Evolutionary conservation across 2,888 invertebrate species (phyloP).

Genomic region (Biston stratarius): DNA sequence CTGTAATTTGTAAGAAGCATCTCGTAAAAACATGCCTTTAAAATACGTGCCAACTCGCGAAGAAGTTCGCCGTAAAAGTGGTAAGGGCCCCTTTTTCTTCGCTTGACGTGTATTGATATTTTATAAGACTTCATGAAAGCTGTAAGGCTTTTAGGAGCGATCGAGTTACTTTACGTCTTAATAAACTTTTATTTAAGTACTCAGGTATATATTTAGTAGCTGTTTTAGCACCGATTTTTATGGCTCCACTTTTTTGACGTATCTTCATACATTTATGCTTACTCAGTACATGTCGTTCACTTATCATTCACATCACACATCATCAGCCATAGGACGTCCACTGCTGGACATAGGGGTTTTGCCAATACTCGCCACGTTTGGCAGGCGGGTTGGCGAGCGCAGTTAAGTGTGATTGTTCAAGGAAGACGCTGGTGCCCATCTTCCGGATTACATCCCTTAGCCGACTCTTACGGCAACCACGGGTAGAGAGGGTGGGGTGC

Average conservation of each 20-base stretch:
- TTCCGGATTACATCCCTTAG: too few relatives aligned
- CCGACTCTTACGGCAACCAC: too few relatives aligned
- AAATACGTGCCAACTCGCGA: conserved; percentile 48
- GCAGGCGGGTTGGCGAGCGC: too few relatives aligned
- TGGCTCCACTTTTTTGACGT: not conserved
- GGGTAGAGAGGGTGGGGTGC: too few relatives aligned
- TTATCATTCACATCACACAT: too few relatives aligned
- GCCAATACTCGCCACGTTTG: too few relatives aligned
- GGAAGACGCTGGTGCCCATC: too few relatives aligned
- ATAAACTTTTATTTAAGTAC: conserved; percentile 19
- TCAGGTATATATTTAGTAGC: not conserved
- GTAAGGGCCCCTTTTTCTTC: conserved; percentile 27
- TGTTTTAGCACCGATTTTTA: not conserved
- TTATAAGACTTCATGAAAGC: conserved; percentile 30
- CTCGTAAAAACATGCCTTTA: conserved; percentile 50
- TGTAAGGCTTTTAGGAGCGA: conserved; percentile 26
- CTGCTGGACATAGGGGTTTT: too few relatives aligned
- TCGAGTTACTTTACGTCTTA: conserved; percentile 27
- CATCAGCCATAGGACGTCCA: too few relatives aligned
- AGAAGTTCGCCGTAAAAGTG: conserved; percentile 35
- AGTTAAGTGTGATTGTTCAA: too few relatives aligned
- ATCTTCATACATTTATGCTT: not conserved
- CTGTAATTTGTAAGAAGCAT: conserved; percentile 56
- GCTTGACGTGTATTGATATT: conserved; percentile 34
- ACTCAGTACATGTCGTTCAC: too few relatives aligned